A percentile compares a stretch with the other conserved stretches of the same genome.
Conservation (phyloP, 2,888 invertebrate genomes). For the Tricholauxania praeusta region DNA sequence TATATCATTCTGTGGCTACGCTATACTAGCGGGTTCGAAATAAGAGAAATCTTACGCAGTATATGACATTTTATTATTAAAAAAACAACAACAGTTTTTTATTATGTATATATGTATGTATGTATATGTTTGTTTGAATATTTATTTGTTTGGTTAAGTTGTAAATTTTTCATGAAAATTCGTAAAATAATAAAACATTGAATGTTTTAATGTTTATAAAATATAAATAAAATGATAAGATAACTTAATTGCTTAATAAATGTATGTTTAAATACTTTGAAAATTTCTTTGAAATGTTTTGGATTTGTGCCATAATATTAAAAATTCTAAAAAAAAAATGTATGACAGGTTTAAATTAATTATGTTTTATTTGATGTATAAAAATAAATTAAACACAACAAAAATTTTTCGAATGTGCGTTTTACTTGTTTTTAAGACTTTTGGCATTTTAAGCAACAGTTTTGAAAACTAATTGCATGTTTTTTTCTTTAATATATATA, state of each 20-base stretch:
- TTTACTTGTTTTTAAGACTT: slow-evolving; percentile 12
- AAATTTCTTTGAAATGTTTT: slow-evolving; percentile 15
- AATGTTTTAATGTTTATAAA: slow-evolving; percentile 12
- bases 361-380: not conserved
- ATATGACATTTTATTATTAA: no score
- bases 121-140: not conserved
- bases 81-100: no score
- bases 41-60: no score
- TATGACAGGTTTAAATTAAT: not conserved
- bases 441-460: slow-evolving; percentile 24
- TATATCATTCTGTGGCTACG: no score
- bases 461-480: not conserved
- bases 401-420: slow-evolving; percentile 22
- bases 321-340: not conserved
- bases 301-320: not conserved
- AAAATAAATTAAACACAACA: not conserved
- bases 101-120: not conserved
- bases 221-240: not conserved
- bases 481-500: not conserved
- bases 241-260: slow-evolving; percentile 17
- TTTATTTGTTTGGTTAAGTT: slow-evolving; percentile 2
- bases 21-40: no score
- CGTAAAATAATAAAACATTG: not conserved
- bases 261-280: slow-evolving; percentile 1
- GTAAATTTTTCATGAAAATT: not conserved